Conservation (phyloP, 2,888 invertebrate species). For the Agrenia bidenticulata region DNA sequence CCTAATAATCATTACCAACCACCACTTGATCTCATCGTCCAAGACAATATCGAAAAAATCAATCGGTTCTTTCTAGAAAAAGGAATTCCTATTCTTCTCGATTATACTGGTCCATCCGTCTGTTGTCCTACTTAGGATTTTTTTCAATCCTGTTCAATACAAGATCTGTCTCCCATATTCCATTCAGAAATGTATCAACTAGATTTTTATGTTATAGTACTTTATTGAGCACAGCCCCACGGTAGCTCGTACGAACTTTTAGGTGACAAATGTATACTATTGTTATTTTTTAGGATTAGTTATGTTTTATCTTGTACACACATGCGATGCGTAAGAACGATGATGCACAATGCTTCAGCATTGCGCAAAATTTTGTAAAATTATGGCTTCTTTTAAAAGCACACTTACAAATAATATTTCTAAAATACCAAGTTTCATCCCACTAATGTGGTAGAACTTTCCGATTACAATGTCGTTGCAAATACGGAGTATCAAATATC, state of each 20-base stretch:
- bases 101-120: constrained; percentile 41
- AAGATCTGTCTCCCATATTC: background rate
- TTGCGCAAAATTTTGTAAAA: too few relatives aligned
- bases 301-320: too few relatives aligned
- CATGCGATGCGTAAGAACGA: too few relatives aligned
- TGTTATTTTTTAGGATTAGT: too few relatives aligned
- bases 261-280: too few relatives aligned
- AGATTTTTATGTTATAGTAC: background rate
- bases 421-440: too few relatives aligned
- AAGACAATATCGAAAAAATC: constrained; percentile 52
- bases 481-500: too few relatives aligned
- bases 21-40: constrained; percentile 51
- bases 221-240: background rate
- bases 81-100: constrained; percentile 47
- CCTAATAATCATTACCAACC: constrained; percentile 12
- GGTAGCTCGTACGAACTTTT: constrained; percentile 2
- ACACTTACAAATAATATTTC: too few relatives aligned
- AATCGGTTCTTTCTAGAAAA: constrained; percentile 50
- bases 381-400: too few relatives aligned
- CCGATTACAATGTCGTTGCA: too few relatives aligned
- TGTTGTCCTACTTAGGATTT: background rate
- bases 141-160: background rate
- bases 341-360: too few relatives aligned
- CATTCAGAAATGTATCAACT: background rate
- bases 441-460: too few relatives aligned